A percentile compares a stretch with the other conserved stretches of the same genome.
These are phyloP conservation scores for Eleginops maclovinus DNA, from an alignment of 2,113 vertebrate species.

Conservation along the genomic window DNA sequence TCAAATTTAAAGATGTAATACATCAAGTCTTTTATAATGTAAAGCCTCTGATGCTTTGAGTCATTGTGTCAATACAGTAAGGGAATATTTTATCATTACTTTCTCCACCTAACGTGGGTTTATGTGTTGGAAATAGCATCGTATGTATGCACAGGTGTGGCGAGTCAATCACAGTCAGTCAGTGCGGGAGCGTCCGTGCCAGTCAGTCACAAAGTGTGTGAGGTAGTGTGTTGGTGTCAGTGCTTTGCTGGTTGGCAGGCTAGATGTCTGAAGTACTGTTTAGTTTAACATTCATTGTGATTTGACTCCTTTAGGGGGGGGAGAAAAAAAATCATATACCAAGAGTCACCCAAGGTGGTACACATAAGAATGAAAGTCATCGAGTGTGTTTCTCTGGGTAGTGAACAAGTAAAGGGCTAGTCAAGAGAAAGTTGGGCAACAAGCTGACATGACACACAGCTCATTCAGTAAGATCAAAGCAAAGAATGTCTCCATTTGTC, in stretches of 20 bases:
- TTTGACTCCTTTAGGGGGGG: conserved; percentile 58
- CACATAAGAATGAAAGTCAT: conserved; percentile 69
- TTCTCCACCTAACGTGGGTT: neutral
- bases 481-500: conserved; percentile 55
- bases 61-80: conserved; percentile 8
- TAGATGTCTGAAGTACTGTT: conserved; percentile 68
- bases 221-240: conserved; percentile 88
- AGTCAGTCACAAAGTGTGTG: conserved; percentile 78
- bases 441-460: conserved; percentile 59
- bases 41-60: conserved; percentile 8
- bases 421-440: conserved; percentile 59
- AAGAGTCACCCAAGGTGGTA: conserved; percentile 79
- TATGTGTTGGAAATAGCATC: conserved; percentile 45
- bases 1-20: conserved; percentile 1
- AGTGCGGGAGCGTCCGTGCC: conserved; percentile 69
- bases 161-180: conserved; percentile 58
- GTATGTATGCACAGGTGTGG: conserved; percentile 28
- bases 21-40: conserved; percentile 1
- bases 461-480: conserved; percentile 59
- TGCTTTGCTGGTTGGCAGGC: conserved; percentile 81
- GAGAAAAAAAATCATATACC: conserved; percentile 32
- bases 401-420: conserved; percentile 75
- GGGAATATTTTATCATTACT: conserved; percentile 25
- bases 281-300: conserved; percentile 73
- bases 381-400: conserved; percentile 65